Evolutionary conservation across 23 tunicate genomes (phyloP), one percentile per base, ranked within the genome.

Genomic region (Trididemnum nubilum): DNA sequence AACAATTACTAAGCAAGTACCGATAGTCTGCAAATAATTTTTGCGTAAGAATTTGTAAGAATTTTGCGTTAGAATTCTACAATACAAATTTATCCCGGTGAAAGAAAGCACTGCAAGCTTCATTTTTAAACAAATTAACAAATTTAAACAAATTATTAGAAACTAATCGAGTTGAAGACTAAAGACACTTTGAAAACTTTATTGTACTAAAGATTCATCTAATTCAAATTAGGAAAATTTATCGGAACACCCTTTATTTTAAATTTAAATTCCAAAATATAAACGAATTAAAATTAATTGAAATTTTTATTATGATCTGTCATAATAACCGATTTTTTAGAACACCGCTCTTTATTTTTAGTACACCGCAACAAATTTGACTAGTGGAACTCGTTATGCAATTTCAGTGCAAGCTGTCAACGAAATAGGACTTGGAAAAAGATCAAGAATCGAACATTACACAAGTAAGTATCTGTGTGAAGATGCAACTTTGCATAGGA

Each of bases 331-430:
- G n/a, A n/a, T n/a, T n/a, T n/a, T n/a, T n/a, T n/a, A n/a, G n/a
- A n/a, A n/a, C n/a, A n/a, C n/a, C n/a, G n/a, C n/a, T n/a, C n/a
- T n/a, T n/a, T 61, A 12, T 24, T 37, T 73, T n/a, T 25, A 73
- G 78, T 73, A 73, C 78, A 73, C 78, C 2, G 78, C 78, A 21
- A 9, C 9, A n/a, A 77, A 77, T 77, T 33, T 77, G 23, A 77
- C 81, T n/a, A 77, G 81, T 54, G 81, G 81, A 5, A 77, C 67
- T 2, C 5, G 3, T 5, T 77, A 77, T 37, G 29, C 52, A 12
- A 32, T 77, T 2, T 52, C 67, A 4, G 81, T 77, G 12, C 36
- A 31, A 28, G 81, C 81, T 1, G 2, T 77, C 2, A 77, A 77
- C 25, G 81, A 52, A 32, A 54, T 77, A 2, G 81, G 81, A 12